Percentiles rank a stretch among this genome's conserved stretches.
These are phyloP conservation scores for Torymus tubicola DNA, from an alignment of 2,888 invertebrate genomes.

Conservation along the genomic window DNA sequence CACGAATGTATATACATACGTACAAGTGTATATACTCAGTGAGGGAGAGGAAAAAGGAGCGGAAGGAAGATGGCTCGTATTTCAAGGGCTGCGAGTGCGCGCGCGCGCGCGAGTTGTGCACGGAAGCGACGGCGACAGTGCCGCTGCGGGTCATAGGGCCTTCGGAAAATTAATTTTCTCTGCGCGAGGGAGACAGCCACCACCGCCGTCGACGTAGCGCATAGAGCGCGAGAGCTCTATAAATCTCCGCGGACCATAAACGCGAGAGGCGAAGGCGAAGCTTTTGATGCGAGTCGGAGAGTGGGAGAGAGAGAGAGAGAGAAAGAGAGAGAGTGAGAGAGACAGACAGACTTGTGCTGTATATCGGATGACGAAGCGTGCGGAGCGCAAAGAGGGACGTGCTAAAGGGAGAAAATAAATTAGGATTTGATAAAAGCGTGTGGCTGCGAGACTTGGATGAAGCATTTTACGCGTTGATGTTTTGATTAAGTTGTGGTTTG, in stretches of 20 bases:
- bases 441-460: background rate
- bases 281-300: conserved; percentile 49
- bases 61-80: conserved; percentile 61
- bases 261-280: conserved; percentile 56
- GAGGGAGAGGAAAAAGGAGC: conserved; percentile 45
- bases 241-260: conserved; percentile 69
- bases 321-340: background rate
- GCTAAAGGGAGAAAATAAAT: conserved; percentile 26
- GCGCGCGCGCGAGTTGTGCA: conserved; percentile 27
- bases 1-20: too few species aligned
- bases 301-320: conserved; percentile 9
- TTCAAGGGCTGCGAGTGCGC: conserved; percentile 59
- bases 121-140: conserved; percentile 37
- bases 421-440: conserved; percentile 2
- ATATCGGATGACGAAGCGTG: background rate
- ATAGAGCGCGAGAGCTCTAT: conserved; percentile 55
- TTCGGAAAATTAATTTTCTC: conserved; percentile 56
- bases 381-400: background rate
- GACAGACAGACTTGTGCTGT: too few species aligned
- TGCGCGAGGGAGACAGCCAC: conserved; percentile 21
- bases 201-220: conserved; percentile 5
- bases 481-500: too few species aligned
- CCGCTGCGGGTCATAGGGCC: conserved; percentile 28
- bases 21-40: too few species aligned
- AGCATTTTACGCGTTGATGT: too few species aligned